These are phyloP conservation scores for Anoplopoma fimbria DNA, from an alignment of 2,113 vertebrate species.

Conservation along the genomic window DNA sequence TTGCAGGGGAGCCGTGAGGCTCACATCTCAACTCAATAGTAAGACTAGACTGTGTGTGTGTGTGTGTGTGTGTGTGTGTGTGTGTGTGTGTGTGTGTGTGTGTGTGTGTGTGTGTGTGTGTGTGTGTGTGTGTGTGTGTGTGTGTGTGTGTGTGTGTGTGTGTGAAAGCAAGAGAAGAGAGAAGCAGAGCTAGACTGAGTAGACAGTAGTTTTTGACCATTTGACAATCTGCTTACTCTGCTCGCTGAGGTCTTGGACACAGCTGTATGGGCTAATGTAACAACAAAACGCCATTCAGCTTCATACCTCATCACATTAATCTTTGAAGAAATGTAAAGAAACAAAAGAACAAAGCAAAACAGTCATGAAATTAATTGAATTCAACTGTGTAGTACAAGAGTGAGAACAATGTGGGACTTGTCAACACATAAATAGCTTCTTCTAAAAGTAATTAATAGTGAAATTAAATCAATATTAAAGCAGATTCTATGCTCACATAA, in stretches of 20 bases:
- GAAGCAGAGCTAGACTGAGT: background rate
- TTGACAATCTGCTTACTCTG: background rate
- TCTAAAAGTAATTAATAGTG: background rate
- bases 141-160: too few species aligned
- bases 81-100: constrained; percentile 23
- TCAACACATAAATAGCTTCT: background rate
- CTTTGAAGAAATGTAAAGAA: background rate
- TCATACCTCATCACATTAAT: too few species aligned
- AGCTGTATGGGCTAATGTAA: background rate
- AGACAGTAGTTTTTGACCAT: background rate
- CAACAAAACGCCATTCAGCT: background rate
- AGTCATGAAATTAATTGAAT: background rate
- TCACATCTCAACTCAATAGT: constrained; percentile 67
- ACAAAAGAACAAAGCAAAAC: background rate
- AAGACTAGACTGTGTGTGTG: constrained; percentile 45
- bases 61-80: constrained; percentile 27
- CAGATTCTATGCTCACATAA: background rate
- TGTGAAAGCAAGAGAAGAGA: background rate
- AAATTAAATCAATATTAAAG: background rate
- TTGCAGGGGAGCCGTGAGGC: constrained; percentile 45
- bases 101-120: constrained; percentile 25
- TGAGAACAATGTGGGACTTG: background rate
- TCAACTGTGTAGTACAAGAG: background rate
- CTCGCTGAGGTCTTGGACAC: too few species aligned
- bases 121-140: too few species aligned